Conservation (phyloP, 2,888 invertebrate genomes). For the Stenotaenia linearis region DNA sequence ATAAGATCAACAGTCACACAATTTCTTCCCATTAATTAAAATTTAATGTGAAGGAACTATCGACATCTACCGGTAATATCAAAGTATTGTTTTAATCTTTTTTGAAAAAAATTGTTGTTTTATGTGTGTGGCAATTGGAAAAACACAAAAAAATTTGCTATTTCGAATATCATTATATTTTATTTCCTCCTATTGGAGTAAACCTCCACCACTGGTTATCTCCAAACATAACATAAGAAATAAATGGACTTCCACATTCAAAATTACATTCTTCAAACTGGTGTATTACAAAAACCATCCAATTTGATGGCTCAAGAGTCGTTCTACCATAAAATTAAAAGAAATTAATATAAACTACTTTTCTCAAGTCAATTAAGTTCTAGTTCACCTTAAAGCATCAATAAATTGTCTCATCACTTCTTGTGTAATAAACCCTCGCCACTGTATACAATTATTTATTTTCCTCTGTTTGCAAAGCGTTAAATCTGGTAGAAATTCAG, state of each 20-base stretch:
- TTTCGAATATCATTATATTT: background rate
- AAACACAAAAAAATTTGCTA: too few relatives aligned
- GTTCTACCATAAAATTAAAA: background rate
- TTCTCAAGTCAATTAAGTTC: background rate
- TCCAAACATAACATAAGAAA: background rate
- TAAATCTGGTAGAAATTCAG: background rate
- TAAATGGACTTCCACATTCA: background rate
- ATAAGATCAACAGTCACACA: too few relatives aligned
- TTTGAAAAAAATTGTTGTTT: too few relatives aligned
- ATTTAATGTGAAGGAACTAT: too few relatives aligned
- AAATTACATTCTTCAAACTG: background rate
- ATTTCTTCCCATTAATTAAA: too few relatives aligned
- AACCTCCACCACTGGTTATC: background rate
- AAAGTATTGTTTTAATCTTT: too few relatives aligned
- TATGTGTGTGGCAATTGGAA: too few relatives aligned
- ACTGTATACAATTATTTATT: background rate
- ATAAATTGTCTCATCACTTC: background rate
- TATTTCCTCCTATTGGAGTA: background rate
- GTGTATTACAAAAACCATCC: background rate
- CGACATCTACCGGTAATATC: background rate
- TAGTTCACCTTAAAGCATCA: background rate
- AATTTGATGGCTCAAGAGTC: background rate
- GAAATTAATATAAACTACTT: background rate
- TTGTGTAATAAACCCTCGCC: background rate
- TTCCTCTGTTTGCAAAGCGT: background rate